Base-by-base conservation (phyloP, 2,113 vertebrate genomes). In the Triplophysa tibetana region DNA sequence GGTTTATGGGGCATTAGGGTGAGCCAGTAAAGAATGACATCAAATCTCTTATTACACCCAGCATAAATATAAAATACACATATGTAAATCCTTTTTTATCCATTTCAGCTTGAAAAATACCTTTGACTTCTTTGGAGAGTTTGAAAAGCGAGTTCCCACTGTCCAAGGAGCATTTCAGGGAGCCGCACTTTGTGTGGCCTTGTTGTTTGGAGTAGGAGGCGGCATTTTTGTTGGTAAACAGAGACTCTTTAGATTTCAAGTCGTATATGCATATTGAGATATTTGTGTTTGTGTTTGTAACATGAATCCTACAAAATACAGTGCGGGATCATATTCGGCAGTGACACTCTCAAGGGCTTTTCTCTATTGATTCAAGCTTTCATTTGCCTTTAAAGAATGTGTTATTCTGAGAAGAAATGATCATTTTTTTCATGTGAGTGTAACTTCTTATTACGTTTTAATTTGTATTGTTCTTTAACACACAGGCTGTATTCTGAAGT, bases 151-250 rank as follows among this genome's bases (percentile, higher is more conserved):
- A 85, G 72, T 74, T 0, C 85, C 95, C 16, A 83, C 86, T 0
- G 12, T 52, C 0, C 98, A 99, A 84, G 97, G 96, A 0, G 93
- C 92, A 0, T 94, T 91, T 89, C 98, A 99, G 89, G 94, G 95
- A 0, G 96, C 95, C 0, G 96, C 90, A 38, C 89, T 98, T 1
- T 92, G 93, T 43, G 94, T 99, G 77, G 95, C 96, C 0, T 58
- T 99, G 84, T 92, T 90, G 84, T 96, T 98, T 17, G 97, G 94
- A 6, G 82, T 99, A 0, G 93, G 88, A 0, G 98, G 98, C 38
- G 98, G 98, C 7, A 87, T 89, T 83, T 13, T 98, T 4, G 94
- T 98, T 19, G 98, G 97, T 99, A 87, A 92, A 95, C 75, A 61
- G 48, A 41, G 48, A 1, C 41, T 66, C n/a, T 33, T 76, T 0